These are phyloP conservation scores for Eulimnadia texana DNA, from an alignment of 1,140 invertebrate genomes.

Conservation along the genomic window DNA sequence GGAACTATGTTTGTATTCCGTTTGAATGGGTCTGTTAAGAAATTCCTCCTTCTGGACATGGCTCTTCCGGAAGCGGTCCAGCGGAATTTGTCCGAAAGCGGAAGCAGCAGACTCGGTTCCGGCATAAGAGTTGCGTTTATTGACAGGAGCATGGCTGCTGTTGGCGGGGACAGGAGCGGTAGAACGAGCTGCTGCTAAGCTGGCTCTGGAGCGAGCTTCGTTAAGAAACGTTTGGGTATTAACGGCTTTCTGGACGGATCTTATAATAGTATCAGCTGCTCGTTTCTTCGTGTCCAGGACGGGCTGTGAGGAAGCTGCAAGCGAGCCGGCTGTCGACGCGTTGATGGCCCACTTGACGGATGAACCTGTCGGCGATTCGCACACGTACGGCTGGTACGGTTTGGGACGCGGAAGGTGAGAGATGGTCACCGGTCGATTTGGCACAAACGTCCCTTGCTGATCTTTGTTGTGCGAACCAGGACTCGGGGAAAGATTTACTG, in stretches of 20 bases:
- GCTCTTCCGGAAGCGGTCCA: conserved; percentile 52
- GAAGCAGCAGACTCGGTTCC: neutral
- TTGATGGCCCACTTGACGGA: conserved; percentile 4
- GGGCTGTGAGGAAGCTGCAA: conserved; percentile 5
- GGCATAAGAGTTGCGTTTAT: neutral
- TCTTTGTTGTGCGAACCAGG: neutral
- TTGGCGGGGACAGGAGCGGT: neutral
- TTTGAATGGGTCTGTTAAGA: conserved; percentile 51
- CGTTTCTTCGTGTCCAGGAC: neutral
- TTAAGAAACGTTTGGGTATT: conserved; percentile 1
- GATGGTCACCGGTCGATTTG: neutral
- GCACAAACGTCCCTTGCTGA: neutral
- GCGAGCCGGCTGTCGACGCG: conserved; percentile 12
- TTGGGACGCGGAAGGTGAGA: conserved; percentile 24
- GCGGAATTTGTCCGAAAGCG: neutral
- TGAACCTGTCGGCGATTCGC: neutral
- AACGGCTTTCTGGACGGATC: neutral
- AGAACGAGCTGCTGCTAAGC: conserved; percentile 10
- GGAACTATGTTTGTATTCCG: conserved; percentile 35
- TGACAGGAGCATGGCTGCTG: too few relatives aligned
- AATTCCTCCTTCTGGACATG: conserved; percentile 78
- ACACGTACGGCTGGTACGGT: conserved; percentile 22
- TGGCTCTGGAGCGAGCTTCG: conserved; percentile 10
- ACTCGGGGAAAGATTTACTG: too few relatives aligned
- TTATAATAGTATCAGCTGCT: conserved; percentile 9